Percentiles rank a stretch among this genome's conserved stretches.
Evolutionary conservation across 2,797 vertebrate genomes (phyloP).

Genomic region (Limosa lapponica): DNA sequence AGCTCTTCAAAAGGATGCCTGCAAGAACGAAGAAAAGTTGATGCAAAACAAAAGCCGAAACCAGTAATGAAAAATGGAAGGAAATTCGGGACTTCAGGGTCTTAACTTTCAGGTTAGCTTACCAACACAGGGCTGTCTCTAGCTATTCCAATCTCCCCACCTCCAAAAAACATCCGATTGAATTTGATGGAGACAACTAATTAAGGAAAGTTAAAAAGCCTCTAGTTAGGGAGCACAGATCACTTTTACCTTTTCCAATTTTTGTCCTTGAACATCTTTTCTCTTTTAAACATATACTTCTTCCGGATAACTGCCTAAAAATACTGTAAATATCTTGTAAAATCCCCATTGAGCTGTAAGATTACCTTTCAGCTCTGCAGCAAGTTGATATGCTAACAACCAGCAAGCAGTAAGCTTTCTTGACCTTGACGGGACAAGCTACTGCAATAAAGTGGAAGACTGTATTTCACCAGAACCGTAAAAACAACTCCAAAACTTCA

Average conservation of each 20-base stretch:
- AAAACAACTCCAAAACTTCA: background rate
- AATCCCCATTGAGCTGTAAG: conserved; percentile 61
- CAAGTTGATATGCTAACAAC: conserved; percentile 66
- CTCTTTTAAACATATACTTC: background rate
- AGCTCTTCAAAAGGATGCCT: background rate
- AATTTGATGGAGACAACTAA: background rate
- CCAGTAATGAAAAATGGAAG: background rate
- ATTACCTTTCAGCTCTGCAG: conserved; percentile 67
- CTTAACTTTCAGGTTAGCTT: background rate
- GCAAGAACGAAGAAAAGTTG: background rate
- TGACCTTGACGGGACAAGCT: conserved; percentile 63
- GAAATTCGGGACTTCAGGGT: background rate
- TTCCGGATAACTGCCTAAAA: conserved; percentile 45
- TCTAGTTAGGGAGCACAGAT: background rate
- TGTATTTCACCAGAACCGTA: background rate
- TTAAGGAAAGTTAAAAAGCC: background rate
- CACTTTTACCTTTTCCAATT: background rate
- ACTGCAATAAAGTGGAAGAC: background rate
- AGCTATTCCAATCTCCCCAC: background rate
- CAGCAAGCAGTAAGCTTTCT: conserved; percentile 40
- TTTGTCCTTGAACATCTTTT: background rate
- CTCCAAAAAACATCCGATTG: background rate
- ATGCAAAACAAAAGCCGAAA: background rate
- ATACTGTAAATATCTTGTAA: conserved; percentile 48
- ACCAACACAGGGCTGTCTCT: background rate